These are phyloP conservation scores for Notechis scutatus DNA, from an alignment of 2,113 vertebrate species.

Conservation along the genomic window DNA sequence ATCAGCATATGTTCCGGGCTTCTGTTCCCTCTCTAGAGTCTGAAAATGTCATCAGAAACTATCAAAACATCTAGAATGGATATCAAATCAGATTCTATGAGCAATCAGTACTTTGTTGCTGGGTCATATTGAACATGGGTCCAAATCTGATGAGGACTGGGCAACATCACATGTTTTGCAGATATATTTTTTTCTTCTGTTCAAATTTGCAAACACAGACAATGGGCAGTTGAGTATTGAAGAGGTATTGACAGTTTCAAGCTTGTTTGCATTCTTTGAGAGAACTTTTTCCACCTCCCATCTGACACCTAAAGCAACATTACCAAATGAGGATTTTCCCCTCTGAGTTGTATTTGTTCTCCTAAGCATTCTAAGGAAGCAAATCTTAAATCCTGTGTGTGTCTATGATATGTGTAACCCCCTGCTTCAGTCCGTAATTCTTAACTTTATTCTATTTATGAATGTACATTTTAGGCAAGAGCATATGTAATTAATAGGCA, in stretches of 20 bases:
- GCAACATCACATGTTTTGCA: neutral
- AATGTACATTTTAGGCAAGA: neutral
- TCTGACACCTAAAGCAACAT: neutral
- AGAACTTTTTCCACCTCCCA: neutral
- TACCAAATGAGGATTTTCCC: neutral
- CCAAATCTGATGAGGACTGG: neutral
- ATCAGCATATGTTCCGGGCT: neutral
- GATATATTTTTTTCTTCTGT: neutral
- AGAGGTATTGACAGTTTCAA: neutral
- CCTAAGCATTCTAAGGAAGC: neutral
- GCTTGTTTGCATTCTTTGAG: neutral
- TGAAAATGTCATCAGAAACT: neutral
- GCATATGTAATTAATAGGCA: neutral
- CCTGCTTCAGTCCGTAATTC: neutral
- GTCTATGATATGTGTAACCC: neutral
- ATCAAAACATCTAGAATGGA: neutral
- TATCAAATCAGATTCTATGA: neutral
- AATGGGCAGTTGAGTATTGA: neutral
- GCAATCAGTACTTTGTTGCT: neutral
- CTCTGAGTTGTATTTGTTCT: neutral
- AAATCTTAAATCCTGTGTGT: neutral
- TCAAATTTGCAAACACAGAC: neutral
- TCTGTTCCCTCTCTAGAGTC: neutral
- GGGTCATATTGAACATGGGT: neutral
- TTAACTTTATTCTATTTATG: neutral